These are phyloP conservation scores for Pardosa pseudoannulata DNA, from an alignment of 2,888 invertebrate genomes.

Conservation along the genomic window DNA sequence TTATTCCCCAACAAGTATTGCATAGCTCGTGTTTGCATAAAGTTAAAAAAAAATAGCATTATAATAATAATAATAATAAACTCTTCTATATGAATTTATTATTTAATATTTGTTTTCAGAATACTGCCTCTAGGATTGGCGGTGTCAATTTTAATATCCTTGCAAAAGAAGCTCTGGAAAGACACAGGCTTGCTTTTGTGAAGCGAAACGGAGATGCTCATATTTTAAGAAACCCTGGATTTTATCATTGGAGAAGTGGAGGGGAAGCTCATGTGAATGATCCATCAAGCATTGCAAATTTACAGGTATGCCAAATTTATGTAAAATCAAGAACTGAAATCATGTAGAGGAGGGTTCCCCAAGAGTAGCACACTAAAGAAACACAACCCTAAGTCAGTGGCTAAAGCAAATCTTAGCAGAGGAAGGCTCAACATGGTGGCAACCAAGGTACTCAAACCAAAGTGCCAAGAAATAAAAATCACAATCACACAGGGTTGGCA, in stretches of 20 bases:
- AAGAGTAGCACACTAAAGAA: too few relatives aligned
- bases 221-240: constrained; percentile 90
- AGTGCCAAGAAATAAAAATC: too few relatives aligned
- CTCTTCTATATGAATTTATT: too few relatives aligned
- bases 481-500: too few relatives aligned
- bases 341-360: too few relatives aligned
- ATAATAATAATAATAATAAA: too few relatives aligned
- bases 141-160: constrained; percentile 93
- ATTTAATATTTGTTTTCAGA: constrained; percentile 76
- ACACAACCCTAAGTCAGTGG: too few relatives aligned
- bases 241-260: constrained; percentile 97
- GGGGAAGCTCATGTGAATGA: constrained; percentile 99
- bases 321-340: too few relatives aligned
- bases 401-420: too few relatives aligned
- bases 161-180: constrained; percentile 88
- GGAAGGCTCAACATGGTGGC: too few relatives aligned
- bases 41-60: constrained; percentile 79
- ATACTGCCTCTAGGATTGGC: constrained; percentile 85
- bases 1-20: constrained; percentile 89
- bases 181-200: constrained; percentile 87
- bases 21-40: constrained; percentile 89
- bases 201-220: constrained; percentile 84
- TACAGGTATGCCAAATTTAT: too few relatives aligned
- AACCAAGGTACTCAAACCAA: too few relatives aligned
- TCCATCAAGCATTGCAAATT: constrained; percentile 88